Base-by-base conservation (phyloP, 2,888 invertebrate species). In the Lomographa bimaculata region DNA sequence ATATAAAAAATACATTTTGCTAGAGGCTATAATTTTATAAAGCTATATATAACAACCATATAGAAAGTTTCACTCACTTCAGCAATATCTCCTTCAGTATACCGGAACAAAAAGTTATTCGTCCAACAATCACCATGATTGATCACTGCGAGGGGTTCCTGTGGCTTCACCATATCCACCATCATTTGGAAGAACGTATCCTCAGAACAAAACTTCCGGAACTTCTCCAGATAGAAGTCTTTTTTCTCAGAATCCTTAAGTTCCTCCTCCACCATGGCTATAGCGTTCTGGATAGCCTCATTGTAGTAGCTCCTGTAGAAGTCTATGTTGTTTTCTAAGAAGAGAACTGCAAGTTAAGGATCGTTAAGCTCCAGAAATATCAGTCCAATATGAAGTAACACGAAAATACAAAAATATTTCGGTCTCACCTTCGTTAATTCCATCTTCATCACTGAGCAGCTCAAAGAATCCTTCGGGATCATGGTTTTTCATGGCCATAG, bases 121-220 rank as follows among this genome's bases (percentile, higher is more conserved):
- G 93, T 93, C 94, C 94, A 94, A 62, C 94, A 94, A 54, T 94
- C 94, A 0, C 94, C 94, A 56, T 94, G 94, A 34, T 93, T 92
- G 50, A 94, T 92, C 1, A 94, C 93, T 0, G 93, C 92, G 23
- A 94, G 64, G 0, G 93, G 91, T 20, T 93, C 93, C 52, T 89
- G 87, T 0, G 91, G 89, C 1, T 90, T 84, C 0, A 92, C 93
- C 57, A 93, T 69, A 11, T 92, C 89, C 39, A 93, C 89, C 94
- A 94, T 94, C 12, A 90, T 90, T 3, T 89, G 86, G 64, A 94
- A 94, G 68, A 94, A 94, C 1, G 90, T 89, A 0, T 92, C 90
- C 54, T 91, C 91, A 19, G 89, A 89, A 28, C 93, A 91, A 63
- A 94, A 94, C 26, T 82, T 79, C 16, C 78, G 79, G 49, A 94